Percentiles rank a stretch among this genome's conserved stretches.
Conservation (phyloP, 1,140 invertebrate genomes). For the Drosophila pruinosa region DNA sequence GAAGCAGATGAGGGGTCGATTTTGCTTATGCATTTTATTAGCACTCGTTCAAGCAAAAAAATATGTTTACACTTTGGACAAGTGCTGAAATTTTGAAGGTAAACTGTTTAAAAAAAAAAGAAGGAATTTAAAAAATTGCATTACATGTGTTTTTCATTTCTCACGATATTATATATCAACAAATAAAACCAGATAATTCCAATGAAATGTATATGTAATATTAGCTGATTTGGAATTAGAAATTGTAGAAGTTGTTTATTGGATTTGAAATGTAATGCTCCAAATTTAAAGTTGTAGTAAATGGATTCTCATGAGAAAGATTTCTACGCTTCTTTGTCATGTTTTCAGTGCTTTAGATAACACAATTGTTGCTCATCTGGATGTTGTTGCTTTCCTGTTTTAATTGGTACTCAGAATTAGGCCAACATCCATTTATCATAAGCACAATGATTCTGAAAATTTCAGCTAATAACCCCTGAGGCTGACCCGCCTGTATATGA, state of each 20-base stretch:
- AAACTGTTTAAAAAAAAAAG: neutral
- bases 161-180: neutral
- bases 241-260: neutral
- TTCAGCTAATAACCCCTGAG: slow-evolving; percentile 63
- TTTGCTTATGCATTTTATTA: neutral
- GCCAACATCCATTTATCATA: slow-evolving; percentile 68
- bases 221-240: neutral
- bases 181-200: neutral
- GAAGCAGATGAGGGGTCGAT: neutral
- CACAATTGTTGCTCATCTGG: slow-evolving; percentile 10
- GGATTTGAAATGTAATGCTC: slow-evolving; percentile 6
- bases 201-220: neutral
- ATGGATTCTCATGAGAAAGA: slow-evolving; percentile 2
- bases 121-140: neutral
- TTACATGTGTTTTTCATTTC: neutral
- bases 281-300: neutral
- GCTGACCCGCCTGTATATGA: neutral
- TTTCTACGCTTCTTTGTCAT: slow-evolving; percentile 9
- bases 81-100: neutral
- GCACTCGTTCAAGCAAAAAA: neutral
- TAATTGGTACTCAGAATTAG: slow-evolving; percentile 71
- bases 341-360: slow-evolving; percentile 28
- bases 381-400: slow-evolving; percentile 39
- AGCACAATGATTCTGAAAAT: slow-evolving; percentile 55
- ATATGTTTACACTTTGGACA: slow-evolving; percentile 10